phyloP scores from a whole-genome alignment of 2,888 invertebrate genomes.

The Venustoraphidia nigricollis region DNA sequence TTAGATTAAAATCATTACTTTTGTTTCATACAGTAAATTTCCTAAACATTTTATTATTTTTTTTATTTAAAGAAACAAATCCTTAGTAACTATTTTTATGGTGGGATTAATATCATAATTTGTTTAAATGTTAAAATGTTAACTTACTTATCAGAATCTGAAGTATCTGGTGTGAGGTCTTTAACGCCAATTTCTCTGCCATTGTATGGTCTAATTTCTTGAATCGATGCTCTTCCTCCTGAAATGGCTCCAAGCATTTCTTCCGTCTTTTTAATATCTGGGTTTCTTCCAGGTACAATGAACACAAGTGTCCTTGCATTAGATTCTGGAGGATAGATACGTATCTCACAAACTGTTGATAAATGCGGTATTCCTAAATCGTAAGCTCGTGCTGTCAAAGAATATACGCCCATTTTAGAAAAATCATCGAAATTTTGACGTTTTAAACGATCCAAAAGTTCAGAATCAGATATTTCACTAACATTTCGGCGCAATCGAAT shows the following conservation, averaged over 20 bases:
- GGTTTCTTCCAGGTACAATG: conserved; percentile 62
- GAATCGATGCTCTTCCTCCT: conserved; percentile 62
- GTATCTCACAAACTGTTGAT: conserved; percentile 54
- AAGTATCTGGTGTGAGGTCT: conserved; percentile 31
- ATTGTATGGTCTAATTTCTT: conserved; percentile 54
- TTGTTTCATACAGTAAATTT: no score
- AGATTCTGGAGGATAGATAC: conserved; percentile 63
- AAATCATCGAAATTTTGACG: no score
- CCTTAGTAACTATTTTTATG: not conserved
- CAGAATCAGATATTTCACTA: no score
- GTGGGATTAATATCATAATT: not conserved
- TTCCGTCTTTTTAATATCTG: conserved; percentile 56
- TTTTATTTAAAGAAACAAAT: not conserved
- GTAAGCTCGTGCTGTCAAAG: conserved; percentile 63
- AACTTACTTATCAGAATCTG: conserved; percentile 40
- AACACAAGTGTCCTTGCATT: conserved; percentile 64
- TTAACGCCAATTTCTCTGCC: conserved; percentile 38
- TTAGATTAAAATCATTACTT: no score
- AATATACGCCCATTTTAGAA: conserved; percentile 29
- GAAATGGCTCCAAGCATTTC: conserved; percentile 62
- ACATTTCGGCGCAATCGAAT: no score
- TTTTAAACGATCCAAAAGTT: no score
- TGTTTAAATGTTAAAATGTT: not conserved
- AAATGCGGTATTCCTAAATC: conserved; percentile 72
- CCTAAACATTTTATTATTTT: not conserved